Evolutionary conservation across 1,140 invertebrate genomes (phyloP), one percentile per base, ranked within the genome.

Genomic region (Caligus rogercresseyi): DNA sequence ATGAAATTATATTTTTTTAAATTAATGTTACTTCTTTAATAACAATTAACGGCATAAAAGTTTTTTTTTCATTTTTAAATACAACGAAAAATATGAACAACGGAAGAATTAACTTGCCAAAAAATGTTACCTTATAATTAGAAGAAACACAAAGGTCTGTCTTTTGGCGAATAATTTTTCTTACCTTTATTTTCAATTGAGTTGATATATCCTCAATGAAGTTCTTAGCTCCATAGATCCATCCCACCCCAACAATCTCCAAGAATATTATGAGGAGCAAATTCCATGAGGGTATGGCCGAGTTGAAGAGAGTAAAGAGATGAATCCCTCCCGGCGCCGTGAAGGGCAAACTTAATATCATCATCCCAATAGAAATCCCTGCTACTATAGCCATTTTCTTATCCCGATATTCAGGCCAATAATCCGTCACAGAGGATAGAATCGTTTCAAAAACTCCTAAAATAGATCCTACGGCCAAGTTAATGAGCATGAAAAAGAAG

Each of bases 321-420:
- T 63, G 61, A 55, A 63, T 63, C 1, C 61, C 61, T 1, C 61
- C 61, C 15, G 51, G 51, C 15, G 43, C 56, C 1, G 61, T 62
- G 20, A 63, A 63, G 19, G 61, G 53, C 15, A 63, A 23, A 14
- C 61, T 51, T 26, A 55, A 55, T 7, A 89, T 86, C 13, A 88
- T 73, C 52, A 88, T 72, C 1, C 87, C 84, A n/a, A 84, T 84
- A 81, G 84, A 87, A 69, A 86, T 87, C 15, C 84, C 83, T 14
- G 23, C 18, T 52, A 69, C 67, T 15, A 67, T 56, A 7, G 61
- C n/a, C 3, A 66, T 58, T 25, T 68, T 69, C 24, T 60, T 54
- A 19, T 82, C 78, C 63, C 85, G 75, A 54, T 87, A 75, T 64
- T 78, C 76, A 1, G 83, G 82, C 68, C 85, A 82, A 65, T 83